Evolutionary conservation across 2,797 vertebrate species (phyloP).

Genomic region (Botia almorhae): DNA sequence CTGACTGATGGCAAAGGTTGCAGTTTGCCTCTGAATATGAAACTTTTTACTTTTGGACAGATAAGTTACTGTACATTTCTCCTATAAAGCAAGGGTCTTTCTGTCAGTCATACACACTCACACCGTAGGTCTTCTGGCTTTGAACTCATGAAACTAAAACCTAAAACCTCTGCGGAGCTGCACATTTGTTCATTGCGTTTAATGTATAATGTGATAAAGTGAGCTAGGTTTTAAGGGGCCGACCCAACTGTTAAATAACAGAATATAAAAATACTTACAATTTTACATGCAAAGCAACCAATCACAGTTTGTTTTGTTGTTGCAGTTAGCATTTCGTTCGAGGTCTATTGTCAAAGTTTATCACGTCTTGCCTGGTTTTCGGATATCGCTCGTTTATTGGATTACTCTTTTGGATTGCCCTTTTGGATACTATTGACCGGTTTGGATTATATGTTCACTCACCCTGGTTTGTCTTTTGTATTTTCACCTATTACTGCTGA

Average conservation of each 20-base stretch:
- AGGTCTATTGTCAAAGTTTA: too few relatives aligned
- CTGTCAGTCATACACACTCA: conserved; percentile 14
- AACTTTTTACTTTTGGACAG: conserved; percentile 27
- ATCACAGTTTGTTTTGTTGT: too few relatives aligned
- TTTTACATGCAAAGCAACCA: background rate
- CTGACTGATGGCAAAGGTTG: conserved; percentile 37
- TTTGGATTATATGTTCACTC: too few relatives aligned
- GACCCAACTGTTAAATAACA: conserved; percentile 60
- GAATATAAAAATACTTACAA: conserved; percentile 49
- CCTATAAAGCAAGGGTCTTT: conserved; percentile 15
- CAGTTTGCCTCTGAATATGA: conserved; percentile 30
- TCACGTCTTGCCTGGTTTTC: too few relatives aligned
- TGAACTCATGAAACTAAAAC: conserved; percentile 57
- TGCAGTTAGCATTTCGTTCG: too few relatives aligned
- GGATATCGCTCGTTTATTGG: too few relatives aligned
- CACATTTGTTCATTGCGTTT: conserved; percentile 55
- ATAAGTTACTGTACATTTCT: conserved; percentile 40
- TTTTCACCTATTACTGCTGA: too few relatives aligned
- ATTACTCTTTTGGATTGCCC: too few relatives aligned
- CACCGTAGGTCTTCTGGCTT: conserved; percentile 43
- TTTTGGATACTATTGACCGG: too few relatives aligned
- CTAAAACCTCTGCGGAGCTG: conserved; percentile 30
- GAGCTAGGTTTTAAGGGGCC: conserved; percentile 43
- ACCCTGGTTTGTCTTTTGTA: too few relatives aligned
- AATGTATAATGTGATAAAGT: conserved; percentile 58